Conservation (phyloP, 2,113 vertebrate genomes). For the Antechinus stuartii region DNA sequence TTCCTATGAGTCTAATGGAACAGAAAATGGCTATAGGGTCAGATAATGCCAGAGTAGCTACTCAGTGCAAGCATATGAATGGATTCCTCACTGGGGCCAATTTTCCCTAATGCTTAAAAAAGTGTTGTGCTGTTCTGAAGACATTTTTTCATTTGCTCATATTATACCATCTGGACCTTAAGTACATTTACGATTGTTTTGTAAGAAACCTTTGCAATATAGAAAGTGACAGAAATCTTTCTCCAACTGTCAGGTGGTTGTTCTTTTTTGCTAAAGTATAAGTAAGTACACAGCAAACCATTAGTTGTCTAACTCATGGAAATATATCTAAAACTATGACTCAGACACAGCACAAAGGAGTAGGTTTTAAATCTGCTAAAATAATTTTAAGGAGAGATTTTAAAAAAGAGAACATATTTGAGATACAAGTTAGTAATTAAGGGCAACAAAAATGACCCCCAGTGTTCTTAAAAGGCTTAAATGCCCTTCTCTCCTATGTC, state of each 20-base stretch:
- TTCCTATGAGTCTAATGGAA: background rate
- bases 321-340: background rate
- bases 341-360: background rate
- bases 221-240: background rate
- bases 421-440: background rate
- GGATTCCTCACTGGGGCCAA: background rate
- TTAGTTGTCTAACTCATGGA: background rate
- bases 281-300: background rate
- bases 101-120: constrained; percentile 25
- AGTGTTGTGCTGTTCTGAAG: background rate
- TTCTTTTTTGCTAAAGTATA: background rate
- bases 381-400: background rate
- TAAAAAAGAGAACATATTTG: background rate
- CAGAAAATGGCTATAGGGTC: background rate
- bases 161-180: background rate
- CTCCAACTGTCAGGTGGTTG: background rate
- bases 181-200: background rate
- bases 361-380: background rate
- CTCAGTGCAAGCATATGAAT: background rate
- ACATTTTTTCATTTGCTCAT: background rate
- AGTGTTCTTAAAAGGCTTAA: background rate
- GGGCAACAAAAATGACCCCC: background rate
- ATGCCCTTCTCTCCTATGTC: background rate
- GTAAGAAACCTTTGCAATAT: background rate
- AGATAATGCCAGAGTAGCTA: background rate